phyloP scores from a whole-genome alignment of 2,797 vertebrate species.

The Thamnophis elegans region DNA sequence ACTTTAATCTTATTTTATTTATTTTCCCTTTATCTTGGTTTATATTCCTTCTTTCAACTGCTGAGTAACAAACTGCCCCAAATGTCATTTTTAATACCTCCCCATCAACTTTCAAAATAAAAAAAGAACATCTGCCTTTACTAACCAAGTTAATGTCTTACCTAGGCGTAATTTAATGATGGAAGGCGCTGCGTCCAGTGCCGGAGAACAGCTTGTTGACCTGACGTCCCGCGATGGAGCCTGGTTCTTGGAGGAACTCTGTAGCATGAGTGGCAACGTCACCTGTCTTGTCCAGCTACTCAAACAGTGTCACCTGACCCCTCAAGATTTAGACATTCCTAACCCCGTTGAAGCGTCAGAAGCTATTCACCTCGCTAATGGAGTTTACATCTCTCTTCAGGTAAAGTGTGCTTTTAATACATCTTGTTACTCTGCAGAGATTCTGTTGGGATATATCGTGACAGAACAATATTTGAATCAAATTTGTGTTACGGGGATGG shows the following conservation, averaged over 20 bases:
- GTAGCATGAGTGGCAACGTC: constrained; percentile 95
- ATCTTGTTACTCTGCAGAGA: not conserved
- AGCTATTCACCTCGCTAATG: constrained; percentile 89
- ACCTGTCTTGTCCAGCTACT: constrained; percentile 87
- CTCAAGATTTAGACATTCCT: constrained; percentile 91
- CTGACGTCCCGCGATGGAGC: constrained; percentile 92
- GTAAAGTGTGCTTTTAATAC: constrained; percentile 61
- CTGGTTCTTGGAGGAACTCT: constrained; percentile 97
- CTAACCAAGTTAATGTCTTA: not conserved
- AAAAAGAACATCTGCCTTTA: rapidly evolving
- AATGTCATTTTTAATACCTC: not conserved
- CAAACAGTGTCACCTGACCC: constrained; percentile 87
- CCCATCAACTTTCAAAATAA: not conserved
- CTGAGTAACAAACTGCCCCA: not conserved
- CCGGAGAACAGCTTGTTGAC: constrained; percentile 93
- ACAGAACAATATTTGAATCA: not conserved
- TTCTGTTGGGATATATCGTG: not conserved
- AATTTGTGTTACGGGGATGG: not conserved
- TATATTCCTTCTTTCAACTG: not conserved
- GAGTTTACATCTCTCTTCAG: constrained; percentile 94
- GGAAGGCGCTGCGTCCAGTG: constrained; percentile 92
- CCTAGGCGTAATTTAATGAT: constrained; percentile 92
- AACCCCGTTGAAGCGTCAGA: constrained; percentile 85
- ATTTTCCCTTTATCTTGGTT: not conserved
- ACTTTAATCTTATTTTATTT: not conserved